Percentiles rank a stretch among this genome's conserved stretches.
phyloP scores from a whole-genome alignment of 92 coral and sea anemone genomes.

The Micromussa lordhowensis region DNA sequence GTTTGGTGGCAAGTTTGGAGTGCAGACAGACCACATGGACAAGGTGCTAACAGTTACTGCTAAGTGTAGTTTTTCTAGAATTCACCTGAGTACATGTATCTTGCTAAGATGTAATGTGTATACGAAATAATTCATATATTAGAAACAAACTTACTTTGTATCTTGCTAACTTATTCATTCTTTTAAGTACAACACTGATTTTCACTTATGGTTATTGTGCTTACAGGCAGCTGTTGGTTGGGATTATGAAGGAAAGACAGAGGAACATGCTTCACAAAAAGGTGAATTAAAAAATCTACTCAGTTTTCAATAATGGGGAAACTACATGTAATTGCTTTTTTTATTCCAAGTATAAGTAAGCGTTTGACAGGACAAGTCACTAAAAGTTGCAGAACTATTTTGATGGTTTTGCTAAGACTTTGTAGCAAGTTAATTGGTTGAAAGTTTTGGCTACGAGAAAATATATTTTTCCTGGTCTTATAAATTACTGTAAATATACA shows the following conservation, averaged over 20 bases:
- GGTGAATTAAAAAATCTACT: constrained; percentile 15
- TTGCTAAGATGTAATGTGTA: too few relatives aligned
- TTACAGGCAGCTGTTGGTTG: constrained; percentile 61
- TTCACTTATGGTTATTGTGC: neutral
- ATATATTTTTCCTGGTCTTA: too few relatives aligned
- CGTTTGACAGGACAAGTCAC: neutral
- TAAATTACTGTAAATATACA: too few relatives aligned
- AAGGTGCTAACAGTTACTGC: constrained; percentile 48
- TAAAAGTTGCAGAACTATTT: neutral
- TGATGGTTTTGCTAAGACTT: neutral
- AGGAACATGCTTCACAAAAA: constrained; percentile 74
- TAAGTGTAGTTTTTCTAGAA: neutral
- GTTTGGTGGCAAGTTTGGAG: constrained; percentile 88
- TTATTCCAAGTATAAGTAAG: neutral
- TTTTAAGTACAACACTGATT: neutral
- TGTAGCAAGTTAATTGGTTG: too few relatives aligned
- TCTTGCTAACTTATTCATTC: too few relatives aligned
- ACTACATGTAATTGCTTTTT: neutral
- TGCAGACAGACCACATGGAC: constrained; percentile 77
- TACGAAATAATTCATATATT: too few relatives aligned
- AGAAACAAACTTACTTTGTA: too few relatives aligned
- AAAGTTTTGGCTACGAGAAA: too few relatives aligned
- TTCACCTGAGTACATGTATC: too few relatives aligned
- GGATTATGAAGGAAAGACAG: constrained; percentile 75
- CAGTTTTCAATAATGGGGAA: neutral